Conservation (phyloP, 2,888 invertebrate species). For the Tanytarsus gracilentus region DNA sequence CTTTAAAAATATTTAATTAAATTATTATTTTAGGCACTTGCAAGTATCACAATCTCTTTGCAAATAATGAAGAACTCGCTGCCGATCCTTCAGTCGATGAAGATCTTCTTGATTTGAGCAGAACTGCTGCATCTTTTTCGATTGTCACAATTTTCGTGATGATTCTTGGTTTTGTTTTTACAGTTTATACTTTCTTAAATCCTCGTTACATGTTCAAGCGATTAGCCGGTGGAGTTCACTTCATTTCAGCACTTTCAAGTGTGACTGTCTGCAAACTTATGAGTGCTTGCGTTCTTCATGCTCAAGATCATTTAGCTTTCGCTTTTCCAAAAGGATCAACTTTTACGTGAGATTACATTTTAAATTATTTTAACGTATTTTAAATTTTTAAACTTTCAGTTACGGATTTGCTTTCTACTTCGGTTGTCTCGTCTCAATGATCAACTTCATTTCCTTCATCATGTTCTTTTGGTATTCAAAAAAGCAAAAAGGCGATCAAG, state of each 20-base stretch:
- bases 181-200: conserved; percentile 73
- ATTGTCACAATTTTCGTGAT: conserved; percentile 73
- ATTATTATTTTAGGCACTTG: conserved; percentile 46
- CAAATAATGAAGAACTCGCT: conserved; percentile 45
- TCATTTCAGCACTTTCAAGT: conserved; percentile 71
- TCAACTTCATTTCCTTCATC: conserved; percentile 58
- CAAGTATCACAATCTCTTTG: conserved; percentile 54
- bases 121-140: conserved; percentile 76
- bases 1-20: not conserved
- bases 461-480: conserved; percentile 72
- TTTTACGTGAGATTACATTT: conserved; percentile 46
- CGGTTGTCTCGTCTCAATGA: conserved; percentile 68
- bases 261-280: conserved; percentile 76
- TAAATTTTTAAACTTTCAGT: conserved; percentile 35
- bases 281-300: conserved; percentile 62
- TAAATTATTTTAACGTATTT: not conserved
- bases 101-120: conserved; percentile 60
- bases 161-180: conserved; percentile 71
- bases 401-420: conserved; percentile 66
- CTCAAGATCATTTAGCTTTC: conserved; percentile 53
- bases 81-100: conserved; percentile 48
- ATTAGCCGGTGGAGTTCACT: conserved; percentile 72
- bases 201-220: conserved; percentile 84
- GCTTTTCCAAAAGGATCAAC: conserved; percentile 58
- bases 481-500: conserved; percentile 75